Evolutionary conservation across 2,797 vertebrate genomes (phyloP).

Genomic region (Anniella stebbinsi): DNA sequence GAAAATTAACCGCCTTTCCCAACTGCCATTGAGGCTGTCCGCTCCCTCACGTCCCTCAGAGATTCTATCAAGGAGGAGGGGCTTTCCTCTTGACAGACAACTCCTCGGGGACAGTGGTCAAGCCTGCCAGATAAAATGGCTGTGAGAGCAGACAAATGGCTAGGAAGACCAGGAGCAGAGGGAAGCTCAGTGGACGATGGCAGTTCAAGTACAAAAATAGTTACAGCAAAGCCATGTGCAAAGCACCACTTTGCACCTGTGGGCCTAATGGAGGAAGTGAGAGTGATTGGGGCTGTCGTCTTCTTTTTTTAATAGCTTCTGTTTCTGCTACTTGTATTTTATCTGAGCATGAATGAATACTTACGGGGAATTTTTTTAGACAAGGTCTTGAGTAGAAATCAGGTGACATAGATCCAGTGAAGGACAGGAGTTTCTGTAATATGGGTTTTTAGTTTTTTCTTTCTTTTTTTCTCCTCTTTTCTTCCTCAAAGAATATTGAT

Average conservation of each 20-base stretch:
- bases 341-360: neutral
- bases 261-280: neutral
- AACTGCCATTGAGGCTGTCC: too few species aligned
- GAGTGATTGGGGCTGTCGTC: neutral
- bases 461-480: neutral
- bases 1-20: too few species aligned
- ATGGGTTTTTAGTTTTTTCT: neutral
- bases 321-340: neutral
- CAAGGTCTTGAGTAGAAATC: neutral
- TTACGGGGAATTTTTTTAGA: neutral
- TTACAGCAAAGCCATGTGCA: neutral
- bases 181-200: neutral
- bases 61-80: too few species aligned
- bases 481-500: constrained; percentile 23
- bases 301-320: neutral
- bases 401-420: neutral
- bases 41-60: too few species aligned
- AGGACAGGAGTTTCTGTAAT: neutral
- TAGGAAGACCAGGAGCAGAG: neutral
- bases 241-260: neutral
- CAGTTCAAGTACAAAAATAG: neutral
- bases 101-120: too few species aligned
- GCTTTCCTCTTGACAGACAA: too few species aligned
- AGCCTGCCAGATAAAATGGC: neutral
- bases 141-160: neutral